A percentile compares a stretch with the other conserved stretches of the same genome.
Evolutionary conservation across 2,113 vertebrate species (phyloP).

Genomic region (Noturus placidus): DNA sequence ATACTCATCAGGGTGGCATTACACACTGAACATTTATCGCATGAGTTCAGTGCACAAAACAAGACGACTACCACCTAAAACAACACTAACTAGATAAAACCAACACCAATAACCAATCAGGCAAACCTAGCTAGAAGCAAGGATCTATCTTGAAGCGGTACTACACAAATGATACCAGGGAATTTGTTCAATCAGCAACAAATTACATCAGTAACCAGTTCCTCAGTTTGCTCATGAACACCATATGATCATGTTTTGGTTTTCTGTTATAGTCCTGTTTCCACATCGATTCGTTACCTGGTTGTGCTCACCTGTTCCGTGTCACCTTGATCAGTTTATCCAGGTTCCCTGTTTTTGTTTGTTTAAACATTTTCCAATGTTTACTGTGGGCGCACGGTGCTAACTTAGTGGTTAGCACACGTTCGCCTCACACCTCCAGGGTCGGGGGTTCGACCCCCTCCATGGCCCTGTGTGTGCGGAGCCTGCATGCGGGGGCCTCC

Average conservation of each 20-base stretch:
- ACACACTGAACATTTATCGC: background rate
- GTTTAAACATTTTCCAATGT: background rate
- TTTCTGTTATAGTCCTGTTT: background rate
- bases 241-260: background rate
- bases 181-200: background rate
- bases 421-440: too few relatives aligned
- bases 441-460: too few relatives aligned
- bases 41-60: background rate
- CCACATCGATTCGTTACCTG: background rate
- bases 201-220: background rate
- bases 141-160: background rate
- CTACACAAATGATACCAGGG: background rate
- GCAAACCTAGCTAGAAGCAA: background rate
- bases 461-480: too few relatives aligned
- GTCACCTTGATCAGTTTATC: background rate
- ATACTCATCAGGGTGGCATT: background rate
- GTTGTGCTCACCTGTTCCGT: background rate
- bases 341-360: background rate
- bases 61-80: background rate
- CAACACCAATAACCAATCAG: background rate
- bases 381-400: background rate
- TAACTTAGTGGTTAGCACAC: too few relatives aligned
- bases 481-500: too few relatives aligned
- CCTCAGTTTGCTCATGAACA: background rate
- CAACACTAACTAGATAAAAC: background rate